Conservation (phyloP, 2,888 invertebrate genomes). For the Tineola bisselliella region DNA sequence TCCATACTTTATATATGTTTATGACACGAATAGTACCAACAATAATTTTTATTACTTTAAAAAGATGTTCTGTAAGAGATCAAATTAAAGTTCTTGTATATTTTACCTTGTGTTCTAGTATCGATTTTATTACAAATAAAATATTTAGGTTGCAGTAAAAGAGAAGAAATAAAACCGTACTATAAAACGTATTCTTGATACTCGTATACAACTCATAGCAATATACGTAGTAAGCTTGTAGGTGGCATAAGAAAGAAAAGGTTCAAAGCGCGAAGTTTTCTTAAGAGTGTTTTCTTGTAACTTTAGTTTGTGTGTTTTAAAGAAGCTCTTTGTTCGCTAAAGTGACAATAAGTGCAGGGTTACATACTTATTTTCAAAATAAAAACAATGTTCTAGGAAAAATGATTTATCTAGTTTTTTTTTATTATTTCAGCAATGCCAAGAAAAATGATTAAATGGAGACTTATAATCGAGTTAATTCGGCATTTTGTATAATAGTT, state of each 20-base stretch:
- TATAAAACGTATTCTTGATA: not conserved
- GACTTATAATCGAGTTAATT: no score
- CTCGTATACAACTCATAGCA: no score
- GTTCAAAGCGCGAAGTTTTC: not conserved
- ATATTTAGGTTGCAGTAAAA: not conserved
- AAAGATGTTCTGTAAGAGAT: no score
- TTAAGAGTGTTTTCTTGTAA: conserved; percentile 4
- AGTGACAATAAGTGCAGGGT: not conserved
- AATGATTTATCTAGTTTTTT: not conserved
- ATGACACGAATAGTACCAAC: no score
- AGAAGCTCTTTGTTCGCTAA: not conserved
- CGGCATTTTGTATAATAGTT: no score
- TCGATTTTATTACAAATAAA: not conserved
- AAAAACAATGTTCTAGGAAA: not conserved
- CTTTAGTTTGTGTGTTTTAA: not conserved
- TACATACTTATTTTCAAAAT: not conserved
- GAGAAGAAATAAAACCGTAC: not conserved
- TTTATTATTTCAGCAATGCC: no score
- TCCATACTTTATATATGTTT: no score
- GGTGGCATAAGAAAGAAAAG: no score
- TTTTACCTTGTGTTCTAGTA: not conserved
- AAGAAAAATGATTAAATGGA: no score
- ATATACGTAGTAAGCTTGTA: no score
- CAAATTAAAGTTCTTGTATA: no score
- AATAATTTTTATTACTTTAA: no score